Base-by-base conservation (phyloP, 2,113 vertebrate genomes). In the Megatriorchis doriae region DNA sequence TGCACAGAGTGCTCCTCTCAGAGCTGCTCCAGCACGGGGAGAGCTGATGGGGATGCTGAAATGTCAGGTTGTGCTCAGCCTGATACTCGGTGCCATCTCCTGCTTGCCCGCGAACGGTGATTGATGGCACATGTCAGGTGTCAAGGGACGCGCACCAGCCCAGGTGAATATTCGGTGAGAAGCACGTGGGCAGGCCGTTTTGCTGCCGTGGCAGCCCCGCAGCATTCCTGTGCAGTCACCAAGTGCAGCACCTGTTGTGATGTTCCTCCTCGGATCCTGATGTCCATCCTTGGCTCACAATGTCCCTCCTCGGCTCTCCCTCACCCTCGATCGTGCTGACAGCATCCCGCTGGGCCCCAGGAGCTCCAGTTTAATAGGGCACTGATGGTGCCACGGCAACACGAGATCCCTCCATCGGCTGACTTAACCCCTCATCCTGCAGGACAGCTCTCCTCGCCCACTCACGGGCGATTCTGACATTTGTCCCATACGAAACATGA, bases 1-100 rank as follows among this genome's bases (percentile, higher is more conserved):
- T 61, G 40, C 1, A 2, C 56, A 85, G 68, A 43, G 4, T 0
- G 0, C 29, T 79, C 36, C 31, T 65, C 15, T 62, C 4, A 11
- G 71, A 80, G 75, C 43, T 66, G 27, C 67, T 70, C 11, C 3
- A 6, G 14, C 0, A 0, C 3, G 5, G 40, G 55, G 15, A 73
- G 18, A 26, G 21, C 42, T 11, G 18, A 13, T 61, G 38, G 26
- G 61, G 62, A 50, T 66, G 58, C 73, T 80, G 73, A 85, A 94
- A 94, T 38, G 27, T 18, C 81, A 87, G 65, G 19, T 10, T 66
- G 26, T 42, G 47, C n/a, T 91, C 71, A 63, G 62, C 59, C 43
- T 67, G 66, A 25, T 2, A 3, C 27, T 50, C 0, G 0, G 12
- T 43, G 50, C 61, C 53, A 14, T 20, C 23, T 74, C 29, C 17